phyloP scores from a whole-genome alignment of 2,888 invertebrate genomes.

The Bembecia ichneumoniformis region DNA sequence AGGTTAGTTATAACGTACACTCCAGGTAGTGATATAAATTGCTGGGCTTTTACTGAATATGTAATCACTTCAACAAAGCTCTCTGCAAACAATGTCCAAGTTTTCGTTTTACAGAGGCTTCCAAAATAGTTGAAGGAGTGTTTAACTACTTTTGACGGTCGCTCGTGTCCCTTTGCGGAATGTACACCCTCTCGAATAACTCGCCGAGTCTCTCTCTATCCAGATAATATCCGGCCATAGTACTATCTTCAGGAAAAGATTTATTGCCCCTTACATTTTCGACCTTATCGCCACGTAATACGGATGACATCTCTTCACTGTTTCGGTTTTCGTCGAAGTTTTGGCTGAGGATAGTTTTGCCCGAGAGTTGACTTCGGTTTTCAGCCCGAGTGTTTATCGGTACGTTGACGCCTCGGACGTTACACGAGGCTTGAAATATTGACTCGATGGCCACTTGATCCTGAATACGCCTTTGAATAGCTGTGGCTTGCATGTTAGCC shows the following conservation, averaged over 20 bases:
- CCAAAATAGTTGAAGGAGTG: background rate
- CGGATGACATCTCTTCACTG: constrained; percentile 32
- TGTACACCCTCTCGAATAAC: constrained; percentile 49
- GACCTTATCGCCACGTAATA: constrained; percentile 32
- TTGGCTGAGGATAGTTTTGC: constrained; percentile 27
- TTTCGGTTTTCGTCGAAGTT: constrained; percentile 23
- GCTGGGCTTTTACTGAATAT: background rate
- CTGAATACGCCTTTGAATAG: constrained; percentile 52
- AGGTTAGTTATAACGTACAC: no score
- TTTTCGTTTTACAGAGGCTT: background rate
- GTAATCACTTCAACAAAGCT: background rate
- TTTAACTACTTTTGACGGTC: constrained; percentile 11
- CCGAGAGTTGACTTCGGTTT: constrained; percentile 23
- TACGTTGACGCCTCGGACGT: constrained; percentile 23
- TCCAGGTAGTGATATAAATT: no score
- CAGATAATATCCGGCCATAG: constrained; percentile 38
- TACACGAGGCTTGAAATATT: constrained; percentile 44
- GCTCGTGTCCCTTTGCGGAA: constrained; percentile 49
- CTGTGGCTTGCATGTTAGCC: constrained; percentile 54
- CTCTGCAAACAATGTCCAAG: background rate
- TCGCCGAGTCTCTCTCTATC: constrained; percentile 46
- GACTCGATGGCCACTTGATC: constrained; percentile 53
- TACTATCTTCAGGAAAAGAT: constrained; percentile 35
- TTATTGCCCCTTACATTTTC: constrained; percentile 26
- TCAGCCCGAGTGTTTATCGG: constrained; percentile 9